phyloP scores from a whole-genome alignment of 2,888 invertebrate genomes.

The Lasioglossum leucozonium region DNA sequence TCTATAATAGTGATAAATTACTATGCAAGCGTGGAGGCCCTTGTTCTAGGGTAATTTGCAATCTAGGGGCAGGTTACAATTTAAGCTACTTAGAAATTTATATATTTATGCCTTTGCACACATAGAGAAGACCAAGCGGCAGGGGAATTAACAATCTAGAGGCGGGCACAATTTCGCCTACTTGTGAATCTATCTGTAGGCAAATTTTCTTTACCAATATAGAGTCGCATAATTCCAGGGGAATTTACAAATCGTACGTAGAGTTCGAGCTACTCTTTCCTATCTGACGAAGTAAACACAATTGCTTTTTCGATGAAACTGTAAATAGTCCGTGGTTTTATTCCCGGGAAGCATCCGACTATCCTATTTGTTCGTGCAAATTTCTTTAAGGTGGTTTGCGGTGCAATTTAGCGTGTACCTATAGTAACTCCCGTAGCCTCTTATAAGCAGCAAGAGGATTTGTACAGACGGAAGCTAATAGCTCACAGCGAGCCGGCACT shows the following conservation, averaged over 20 bases:
- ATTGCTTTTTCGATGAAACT: background rate
- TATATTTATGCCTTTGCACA: background rate
- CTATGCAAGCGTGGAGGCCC: too few relatives aligned
- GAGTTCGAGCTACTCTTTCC: background rate
- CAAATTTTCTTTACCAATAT: background rate
- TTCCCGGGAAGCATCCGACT: too few relatives aligned
- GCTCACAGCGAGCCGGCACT: background rate
- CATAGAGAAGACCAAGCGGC: background rate
- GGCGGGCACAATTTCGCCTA: background rate
- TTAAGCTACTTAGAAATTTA: background rate
- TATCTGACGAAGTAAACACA: background rate
- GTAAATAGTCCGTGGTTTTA: background rate
- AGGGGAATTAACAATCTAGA: background rate
- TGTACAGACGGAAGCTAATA: background rate
- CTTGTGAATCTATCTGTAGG: background rate
- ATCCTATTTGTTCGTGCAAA: background rate
- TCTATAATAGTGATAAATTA: too few relatives aligned
- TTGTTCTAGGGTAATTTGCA: too few relatives aligned
- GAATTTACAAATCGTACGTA: background rate
- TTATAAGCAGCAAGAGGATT: background rate
- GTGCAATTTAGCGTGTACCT: background rate
- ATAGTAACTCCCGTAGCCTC: background rate
- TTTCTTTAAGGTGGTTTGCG: background rate
- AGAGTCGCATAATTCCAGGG: background rate
- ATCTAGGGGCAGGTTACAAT: too few relatives aligned